These are phyloP conservation scores for Globodera rostochiensis DNA, from an alignment of 1,140 invertebrate species.

Conservation along the genomic window DNA sequence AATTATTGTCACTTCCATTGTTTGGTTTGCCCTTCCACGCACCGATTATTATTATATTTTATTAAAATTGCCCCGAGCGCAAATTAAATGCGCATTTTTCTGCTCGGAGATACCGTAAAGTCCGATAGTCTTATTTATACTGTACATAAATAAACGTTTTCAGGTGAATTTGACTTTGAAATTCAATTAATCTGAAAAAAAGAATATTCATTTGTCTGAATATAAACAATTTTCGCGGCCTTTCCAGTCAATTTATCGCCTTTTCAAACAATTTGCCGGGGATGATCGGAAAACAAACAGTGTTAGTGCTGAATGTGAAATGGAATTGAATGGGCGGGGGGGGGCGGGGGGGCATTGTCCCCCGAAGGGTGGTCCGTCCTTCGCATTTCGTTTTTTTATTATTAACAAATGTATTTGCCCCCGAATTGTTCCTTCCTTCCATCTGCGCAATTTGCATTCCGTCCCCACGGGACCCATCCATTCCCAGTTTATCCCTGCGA, in stretches of 20 bases:
- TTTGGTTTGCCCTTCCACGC: conserved; percentile 8
- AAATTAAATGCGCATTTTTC: not conserved
- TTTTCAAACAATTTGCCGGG: no score
- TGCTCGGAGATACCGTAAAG: not conserved
- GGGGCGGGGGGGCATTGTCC: not conserved
- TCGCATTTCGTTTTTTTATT: not conserved
- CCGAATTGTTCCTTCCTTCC: not conserved
- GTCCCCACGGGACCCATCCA: conserved; percentile 4
- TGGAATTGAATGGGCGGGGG: not conserved
- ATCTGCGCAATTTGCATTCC: conserved; percentile 16
- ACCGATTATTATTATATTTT: conserved; percentile 7
- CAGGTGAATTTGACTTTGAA: not conserved
- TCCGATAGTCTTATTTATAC: not conserved
- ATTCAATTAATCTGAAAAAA: no score
- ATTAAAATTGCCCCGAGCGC: not conserved
- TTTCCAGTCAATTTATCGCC: no score
- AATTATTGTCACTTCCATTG: conserved; percentile 2
- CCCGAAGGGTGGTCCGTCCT: not conserved
- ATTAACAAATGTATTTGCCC: conserved; percentile 1
- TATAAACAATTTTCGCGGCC: no score
- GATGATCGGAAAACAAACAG: not conserved
- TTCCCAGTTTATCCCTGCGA: not conserved
- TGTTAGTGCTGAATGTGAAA: not conserved
- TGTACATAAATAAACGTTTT: not conserved
- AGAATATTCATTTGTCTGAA: no score